These are phyloP conservation scores for Dioctria linearis DNA, from an alignment of 2,888 invertebrate genomes.

Conservation along the genomic window DNA sequence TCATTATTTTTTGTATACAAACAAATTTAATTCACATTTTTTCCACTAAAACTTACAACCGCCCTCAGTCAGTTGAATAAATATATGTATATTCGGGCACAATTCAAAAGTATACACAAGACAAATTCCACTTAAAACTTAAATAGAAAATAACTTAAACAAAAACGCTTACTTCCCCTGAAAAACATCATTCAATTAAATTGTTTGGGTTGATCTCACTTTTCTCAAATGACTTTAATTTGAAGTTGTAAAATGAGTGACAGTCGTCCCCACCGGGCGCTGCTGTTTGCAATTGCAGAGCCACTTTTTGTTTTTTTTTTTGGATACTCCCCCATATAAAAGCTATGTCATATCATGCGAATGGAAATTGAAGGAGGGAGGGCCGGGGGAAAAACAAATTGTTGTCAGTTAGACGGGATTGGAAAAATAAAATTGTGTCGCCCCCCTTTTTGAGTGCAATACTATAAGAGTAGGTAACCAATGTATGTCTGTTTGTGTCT, in stretches of 20 bases:
- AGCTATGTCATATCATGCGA: background rate
- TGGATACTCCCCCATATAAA: background rate
- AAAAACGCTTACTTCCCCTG: background rate
- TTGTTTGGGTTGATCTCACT: conserved; percentile 37
- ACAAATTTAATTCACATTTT: background rate
- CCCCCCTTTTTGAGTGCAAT: background rate
- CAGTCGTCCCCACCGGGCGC: background rate
- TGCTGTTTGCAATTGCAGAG: background rate
- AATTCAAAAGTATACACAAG: background rate
- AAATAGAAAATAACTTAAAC: background rate
- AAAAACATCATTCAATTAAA: conserved; percentile 44
- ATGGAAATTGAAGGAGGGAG: conserved; percentile 32
- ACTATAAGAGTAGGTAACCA: background rate
- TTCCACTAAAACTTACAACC: too few species aligned
- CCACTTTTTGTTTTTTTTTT: background rate
- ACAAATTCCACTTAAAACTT: background rate
- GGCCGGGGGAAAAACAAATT: background rate
- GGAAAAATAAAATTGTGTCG: conserved; percentile 2
- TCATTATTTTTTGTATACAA: too few species aligned
- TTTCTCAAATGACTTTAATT: conserved; percentile 25
- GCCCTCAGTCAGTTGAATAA: too few species aligned
- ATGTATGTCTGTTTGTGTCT: background rate
- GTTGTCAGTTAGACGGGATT: conserved; percentile 24
- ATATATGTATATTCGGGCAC: too few species aligned
- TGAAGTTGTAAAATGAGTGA: background rate